phyloP scores from a whole-genome alignment of 1,140 invertebrate genomes.

The Ceratosolen fusciceps region DNA sequence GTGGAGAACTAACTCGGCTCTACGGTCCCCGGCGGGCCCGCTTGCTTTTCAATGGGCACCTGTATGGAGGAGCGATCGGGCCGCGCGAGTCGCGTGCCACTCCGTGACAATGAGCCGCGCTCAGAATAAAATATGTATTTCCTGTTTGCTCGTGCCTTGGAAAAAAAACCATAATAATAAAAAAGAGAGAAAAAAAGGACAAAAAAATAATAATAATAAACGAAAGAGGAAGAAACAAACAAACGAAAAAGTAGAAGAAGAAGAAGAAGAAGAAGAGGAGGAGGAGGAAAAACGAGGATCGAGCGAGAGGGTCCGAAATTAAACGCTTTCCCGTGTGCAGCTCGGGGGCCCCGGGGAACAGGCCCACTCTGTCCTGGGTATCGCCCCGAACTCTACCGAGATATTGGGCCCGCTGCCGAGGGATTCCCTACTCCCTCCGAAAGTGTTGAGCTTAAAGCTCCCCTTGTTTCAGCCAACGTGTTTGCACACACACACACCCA shows the following conservation, averaged over 20 bases:
- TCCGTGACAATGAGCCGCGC: slow-evolving; percentile 6
- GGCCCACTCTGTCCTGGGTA: neutral
- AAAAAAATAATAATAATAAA: neutral
- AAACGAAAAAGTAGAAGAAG: no score
- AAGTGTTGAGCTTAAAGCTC: neutral
- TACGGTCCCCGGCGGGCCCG: neutral
- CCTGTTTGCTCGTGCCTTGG: slow-evolving; percentile 1
- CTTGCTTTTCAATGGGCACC: slow-evolving; percentile 20
- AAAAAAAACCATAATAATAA: neutral
- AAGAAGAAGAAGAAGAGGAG: no score
- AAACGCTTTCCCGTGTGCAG: slow-evolving; percentile 1
- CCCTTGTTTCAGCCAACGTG: neutral
- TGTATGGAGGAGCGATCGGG: slow-evolving; percentile 22
- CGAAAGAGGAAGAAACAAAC: no score
- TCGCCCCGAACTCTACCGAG: neutral
- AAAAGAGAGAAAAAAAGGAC: neutral
- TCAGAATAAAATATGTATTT: slow-evolving; percentile 21
- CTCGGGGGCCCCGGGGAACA: neutral
- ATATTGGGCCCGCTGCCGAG: neutral
- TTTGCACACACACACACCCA: neutral
- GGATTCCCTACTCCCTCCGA: neutral
- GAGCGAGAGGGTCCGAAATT: neutral
- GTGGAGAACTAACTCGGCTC: no score
- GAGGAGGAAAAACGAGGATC: no score
- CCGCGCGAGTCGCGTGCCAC: slow-evolving; percentile 36